Evolutionary conservation across 1,140 invertebrate species (phyloP).

Genomic region (Sminthurinus signatus): DNA sequence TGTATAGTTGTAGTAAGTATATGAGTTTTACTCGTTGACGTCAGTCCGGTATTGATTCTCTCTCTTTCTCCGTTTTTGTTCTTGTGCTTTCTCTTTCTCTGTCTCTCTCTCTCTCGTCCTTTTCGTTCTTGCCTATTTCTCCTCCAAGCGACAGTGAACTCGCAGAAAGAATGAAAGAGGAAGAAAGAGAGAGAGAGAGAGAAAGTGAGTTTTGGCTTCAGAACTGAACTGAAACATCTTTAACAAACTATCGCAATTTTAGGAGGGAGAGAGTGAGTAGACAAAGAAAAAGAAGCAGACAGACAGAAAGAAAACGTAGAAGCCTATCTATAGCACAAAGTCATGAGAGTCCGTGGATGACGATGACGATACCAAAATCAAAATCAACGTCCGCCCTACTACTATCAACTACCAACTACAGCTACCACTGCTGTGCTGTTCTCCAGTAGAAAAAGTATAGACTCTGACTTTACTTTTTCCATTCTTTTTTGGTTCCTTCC

Average conservation of each 20-base stretch:
- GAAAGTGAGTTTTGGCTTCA: not conserved
- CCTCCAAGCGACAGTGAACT: not conserved
- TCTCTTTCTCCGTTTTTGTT: conserved; percentile 6
- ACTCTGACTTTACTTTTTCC: too few species aligned
- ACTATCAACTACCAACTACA: too few species aligned
- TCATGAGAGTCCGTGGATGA: too few species aligned
- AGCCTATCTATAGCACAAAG: too few species aligned
- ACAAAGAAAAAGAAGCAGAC: not conserved
- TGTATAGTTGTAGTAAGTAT: not conserved
- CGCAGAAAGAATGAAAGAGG: not conserved
- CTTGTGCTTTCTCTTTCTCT: conserved; percentile 9
- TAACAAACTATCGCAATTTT: conserved; percentile 11
- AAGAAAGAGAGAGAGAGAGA: not conserved
- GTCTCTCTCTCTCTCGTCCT: not conserved
- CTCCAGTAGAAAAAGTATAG: too few species aligned
- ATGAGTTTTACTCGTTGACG: conserved; percentile 24
- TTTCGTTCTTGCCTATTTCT: not conserved
- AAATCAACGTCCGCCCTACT: too few species aligned
- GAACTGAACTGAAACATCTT: conserved; percentile 13
- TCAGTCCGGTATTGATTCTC: conserved; percentile 21
- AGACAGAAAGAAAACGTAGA: not conserved
- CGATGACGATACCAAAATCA: too few species aligned
- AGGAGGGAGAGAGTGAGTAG: not conserved
- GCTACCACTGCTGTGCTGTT: too few species aligned
- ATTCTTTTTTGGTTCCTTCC: too few species aligned